Evolutionary conservation across 2,797 vertebrate genomes (phyloP).

Genomic region (Lutjanus campechanus): DNA sequence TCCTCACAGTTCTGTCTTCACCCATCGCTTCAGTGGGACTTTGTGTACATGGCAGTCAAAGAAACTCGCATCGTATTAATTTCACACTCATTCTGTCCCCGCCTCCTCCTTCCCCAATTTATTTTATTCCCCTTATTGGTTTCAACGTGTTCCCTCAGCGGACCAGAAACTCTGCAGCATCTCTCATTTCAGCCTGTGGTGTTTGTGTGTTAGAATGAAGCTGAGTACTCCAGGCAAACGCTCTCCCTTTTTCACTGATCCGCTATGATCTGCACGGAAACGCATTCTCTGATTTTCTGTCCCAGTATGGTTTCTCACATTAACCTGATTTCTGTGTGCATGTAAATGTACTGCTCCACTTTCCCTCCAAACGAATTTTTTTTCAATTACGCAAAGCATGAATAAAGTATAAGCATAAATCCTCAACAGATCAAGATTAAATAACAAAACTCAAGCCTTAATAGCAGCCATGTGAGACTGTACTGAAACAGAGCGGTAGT

Average conservation of each 20-base stretch:
- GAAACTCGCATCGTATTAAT: conserved; percentile 12
- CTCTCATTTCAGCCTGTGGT: not conserved
- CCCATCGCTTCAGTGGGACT: not conserved
- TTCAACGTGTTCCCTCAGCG: not conserved
- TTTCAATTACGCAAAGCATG: not conserved
- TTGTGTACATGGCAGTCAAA: not conserved
- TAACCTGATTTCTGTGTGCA: not conserved
- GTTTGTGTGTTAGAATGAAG: too few relatives aligned
- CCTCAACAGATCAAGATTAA: not conserved
- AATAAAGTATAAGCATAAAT: not conserved
- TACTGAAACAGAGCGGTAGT: not conserved
- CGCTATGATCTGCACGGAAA: not conserved
- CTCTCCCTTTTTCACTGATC: not conserved
- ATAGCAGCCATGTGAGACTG: not conserved
- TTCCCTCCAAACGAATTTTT: not conserved
- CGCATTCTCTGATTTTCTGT: not conserved
- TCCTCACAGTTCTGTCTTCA: not conserved
- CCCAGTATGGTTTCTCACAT: not conserved
- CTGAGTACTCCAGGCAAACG: not conserved
- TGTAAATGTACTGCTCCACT: not conserved
- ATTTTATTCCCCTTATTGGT: not conserved
- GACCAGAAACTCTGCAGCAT: not conserved
- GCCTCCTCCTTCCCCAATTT: not conserved
- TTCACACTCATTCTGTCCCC: not conserved
- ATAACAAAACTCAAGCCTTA: not conserved